These are phyloP conservation scores for Heptranchias perlo DNA, from an alignment of 2,113 vertebrate genomes.

Conservation along the genomic window DNA sequence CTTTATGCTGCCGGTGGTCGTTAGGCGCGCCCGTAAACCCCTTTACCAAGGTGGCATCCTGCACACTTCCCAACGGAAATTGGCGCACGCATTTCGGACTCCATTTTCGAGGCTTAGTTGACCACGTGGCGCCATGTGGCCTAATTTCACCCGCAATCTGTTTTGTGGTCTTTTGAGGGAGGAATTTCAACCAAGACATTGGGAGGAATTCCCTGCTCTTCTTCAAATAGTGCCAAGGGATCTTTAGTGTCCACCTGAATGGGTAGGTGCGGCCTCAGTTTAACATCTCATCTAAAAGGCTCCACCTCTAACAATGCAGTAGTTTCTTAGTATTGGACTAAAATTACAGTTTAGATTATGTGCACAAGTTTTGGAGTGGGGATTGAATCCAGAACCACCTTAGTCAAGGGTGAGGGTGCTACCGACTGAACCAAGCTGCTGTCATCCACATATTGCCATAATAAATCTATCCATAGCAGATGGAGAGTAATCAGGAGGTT, in stretches of 20 bases:
- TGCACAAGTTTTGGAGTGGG: neutral
- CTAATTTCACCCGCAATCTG: too few species aligned
- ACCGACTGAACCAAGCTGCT: neutral
- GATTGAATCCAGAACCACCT: neutral
- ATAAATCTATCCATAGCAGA: neutral
- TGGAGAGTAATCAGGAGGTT: neutral
- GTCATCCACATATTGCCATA: neutral
- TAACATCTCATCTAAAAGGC: neutral
- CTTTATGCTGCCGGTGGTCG: too few species aligned
- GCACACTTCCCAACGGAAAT: too few species aligned
- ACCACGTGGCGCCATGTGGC: too few species aligned
- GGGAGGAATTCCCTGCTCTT: neutral
- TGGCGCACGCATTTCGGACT: too few species aligned
- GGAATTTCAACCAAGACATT: neutral
- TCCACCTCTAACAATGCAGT: neutral
- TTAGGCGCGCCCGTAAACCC: too few species aligned
- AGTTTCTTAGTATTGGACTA: neutral
- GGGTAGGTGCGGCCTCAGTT: neutral
- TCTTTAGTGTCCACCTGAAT: neutral
- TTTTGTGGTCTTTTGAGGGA: neutral
- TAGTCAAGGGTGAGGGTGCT: neutral
- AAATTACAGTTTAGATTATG: neutral
- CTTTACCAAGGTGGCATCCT: too few species aligned
- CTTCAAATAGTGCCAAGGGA: neutral
- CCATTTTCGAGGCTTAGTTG: too few species aligned